phyloP scores from a whole-genome alignment of 2,113 vertebrate genomes.

The Serilophus lunatus region DNA sequence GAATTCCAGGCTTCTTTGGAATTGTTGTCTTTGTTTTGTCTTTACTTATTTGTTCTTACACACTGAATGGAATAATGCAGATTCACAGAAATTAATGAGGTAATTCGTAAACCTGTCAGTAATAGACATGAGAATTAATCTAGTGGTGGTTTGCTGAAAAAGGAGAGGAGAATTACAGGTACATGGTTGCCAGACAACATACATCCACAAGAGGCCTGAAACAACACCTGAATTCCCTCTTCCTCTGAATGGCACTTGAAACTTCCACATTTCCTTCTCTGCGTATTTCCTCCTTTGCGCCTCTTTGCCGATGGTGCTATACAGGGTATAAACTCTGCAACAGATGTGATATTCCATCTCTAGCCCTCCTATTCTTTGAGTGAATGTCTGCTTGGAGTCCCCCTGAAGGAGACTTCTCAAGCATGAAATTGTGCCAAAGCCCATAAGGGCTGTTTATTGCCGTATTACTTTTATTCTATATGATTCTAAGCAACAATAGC shows the following conservation, averaged over 20 bases:
- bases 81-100: slow-evolving; percentile 46
- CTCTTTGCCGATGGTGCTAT: background rate
- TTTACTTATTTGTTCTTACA: background rate
- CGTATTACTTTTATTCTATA: background rate
- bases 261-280: background rate
- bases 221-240: background rate
- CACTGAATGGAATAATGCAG: slow-evolving; percentile 5
- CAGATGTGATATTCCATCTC: background rate
- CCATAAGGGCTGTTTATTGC: background rate
- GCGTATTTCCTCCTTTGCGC: background rate
- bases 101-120: slow-evolving; percentile 52
- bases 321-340: background rate
- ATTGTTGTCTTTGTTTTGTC: slow-evolving; percentile 26
- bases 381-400: background rate
- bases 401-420: background rate
- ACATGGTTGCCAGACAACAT: background rate
- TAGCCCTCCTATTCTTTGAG: background rate
- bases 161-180: background rate
- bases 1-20: background rate
- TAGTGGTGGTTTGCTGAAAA: background rate
- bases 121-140: slow-evolving; percentile 42
- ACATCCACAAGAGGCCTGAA: background rate
- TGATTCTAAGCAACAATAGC: background rate
- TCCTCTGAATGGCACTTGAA: background rate
- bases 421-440: background rate